These are phyloP conservation scores for Ophion costatus DNA, from an alignment of 2,888 invertebrate species.

Conservation along the genomic window DNA sequence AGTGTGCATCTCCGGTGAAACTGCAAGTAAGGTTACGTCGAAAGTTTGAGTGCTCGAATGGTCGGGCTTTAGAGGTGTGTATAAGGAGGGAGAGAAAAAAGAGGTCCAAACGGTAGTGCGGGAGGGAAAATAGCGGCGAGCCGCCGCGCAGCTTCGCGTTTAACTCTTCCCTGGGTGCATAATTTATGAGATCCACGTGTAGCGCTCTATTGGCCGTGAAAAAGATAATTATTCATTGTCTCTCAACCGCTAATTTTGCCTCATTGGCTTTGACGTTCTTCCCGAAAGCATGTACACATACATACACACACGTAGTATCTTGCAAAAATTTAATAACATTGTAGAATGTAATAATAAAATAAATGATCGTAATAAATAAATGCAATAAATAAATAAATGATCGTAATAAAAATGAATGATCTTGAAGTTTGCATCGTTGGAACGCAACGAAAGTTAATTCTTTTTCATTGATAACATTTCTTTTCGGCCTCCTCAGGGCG, in stretches of 20 bases:
- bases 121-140: constrained; percentile 33
- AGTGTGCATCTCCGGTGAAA: constrained; percentile 39
- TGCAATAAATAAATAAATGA: too few species aligned
- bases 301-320: background rate
- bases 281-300: background rate
- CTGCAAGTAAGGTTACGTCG: constrained; percentile 61
- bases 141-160: constrained; percentile 54
- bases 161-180: constrained; percentile 59
- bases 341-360: background rate
- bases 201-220: constrained; percentile 62
- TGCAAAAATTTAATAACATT: too few species aligned
- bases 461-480: too few species aligned
- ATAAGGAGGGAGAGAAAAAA: constrained; percentile 49
- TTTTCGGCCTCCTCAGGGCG: too few species aligned
- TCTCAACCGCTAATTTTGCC: constrained; percentile 62
- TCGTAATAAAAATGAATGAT: too few species aligned
- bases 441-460: too few species aligned
- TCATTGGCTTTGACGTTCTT: constrained; percentile 58
- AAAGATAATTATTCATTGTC: constrained; percentile 65
- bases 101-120: constrained; percentile 17
- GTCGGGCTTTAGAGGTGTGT: constrained; percentile 12
- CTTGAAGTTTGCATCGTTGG: too few species aligned
- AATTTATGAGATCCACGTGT: constrained; percentile 66
- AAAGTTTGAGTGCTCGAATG: constrained; percentile 63
- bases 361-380: too few species aligned